A percentile compares a stretch with the other conserved stretches of the same genome.
Conservation (phyloP, 2,797 vertebrate species). For the Trematomus bernacchii region DNA sequence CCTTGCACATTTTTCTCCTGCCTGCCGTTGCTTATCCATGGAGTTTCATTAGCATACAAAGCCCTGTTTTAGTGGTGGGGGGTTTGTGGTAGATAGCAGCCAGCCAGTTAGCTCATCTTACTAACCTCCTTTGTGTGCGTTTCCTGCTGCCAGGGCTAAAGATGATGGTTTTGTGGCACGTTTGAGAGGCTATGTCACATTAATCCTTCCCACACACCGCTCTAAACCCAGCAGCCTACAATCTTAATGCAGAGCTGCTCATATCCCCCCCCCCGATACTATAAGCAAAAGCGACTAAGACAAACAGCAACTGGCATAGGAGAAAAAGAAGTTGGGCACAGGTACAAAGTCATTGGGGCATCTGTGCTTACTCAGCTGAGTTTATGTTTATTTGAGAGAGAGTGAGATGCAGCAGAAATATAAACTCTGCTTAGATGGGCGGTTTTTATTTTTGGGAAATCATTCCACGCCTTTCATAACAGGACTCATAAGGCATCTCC, state of each 20-base stretch:
- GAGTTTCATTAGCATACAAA: constrained; percentile 84
- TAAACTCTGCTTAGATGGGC: constrained; percentile 73
- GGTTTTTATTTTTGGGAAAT: constrained; percentile 72
- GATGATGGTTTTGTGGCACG: constrained; percentile 78
- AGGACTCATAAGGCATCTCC: constrained; percentile 63
- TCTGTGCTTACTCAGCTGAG: constrained; percentile 80
- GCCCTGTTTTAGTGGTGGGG: constrained; percentile 64
- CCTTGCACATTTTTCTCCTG: constrained; percentile 58
- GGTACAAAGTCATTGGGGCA: constrained; percentile 77
- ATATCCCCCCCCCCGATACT: constrained; percentile 57
- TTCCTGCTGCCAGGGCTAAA: constrained; percentile 72
- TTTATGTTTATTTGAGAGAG: constrained; percentile 44
- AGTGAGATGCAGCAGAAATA: constrained; percentile 62
- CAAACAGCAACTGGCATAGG: constrained; percentile 75
- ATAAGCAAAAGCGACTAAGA: constrained; percentile 61
- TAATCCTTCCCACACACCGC: constrained; percentile 65
- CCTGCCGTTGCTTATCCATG: constrained; percentile 70
- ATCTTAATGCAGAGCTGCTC: constrained; percentile 58
- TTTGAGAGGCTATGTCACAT: constrained; percentile 74
- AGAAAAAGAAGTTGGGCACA: constrained; percentile 65
- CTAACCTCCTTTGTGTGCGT: constrained; percentile 72
- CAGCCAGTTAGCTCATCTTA: constrained; percentile 73
- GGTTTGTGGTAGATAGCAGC: constrained; percentile 67
- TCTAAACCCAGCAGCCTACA: constrained; percentile 60
- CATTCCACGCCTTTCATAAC: constrained; percentile 68